These are phyloP conservation scores for Drosophila mayri DNA, from an alignment of 1,140 invertebrate species.

Conservation along the genomic window DNA sequence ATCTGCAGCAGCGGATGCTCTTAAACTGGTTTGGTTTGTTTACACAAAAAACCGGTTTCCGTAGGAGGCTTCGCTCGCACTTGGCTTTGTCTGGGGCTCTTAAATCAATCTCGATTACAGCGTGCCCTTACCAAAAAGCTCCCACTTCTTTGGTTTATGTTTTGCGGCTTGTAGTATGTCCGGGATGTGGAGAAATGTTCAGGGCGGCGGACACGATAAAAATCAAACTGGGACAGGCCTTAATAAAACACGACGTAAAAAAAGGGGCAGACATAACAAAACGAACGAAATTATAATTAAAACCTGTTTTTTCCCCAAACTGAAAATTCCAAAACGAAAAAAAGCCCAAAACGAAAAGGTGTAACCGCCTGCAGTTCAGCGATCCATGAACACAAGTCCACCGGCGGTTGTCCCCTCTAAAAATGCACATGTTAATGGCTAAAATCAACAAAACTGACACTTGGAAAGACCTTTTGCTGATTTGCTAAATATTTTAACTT, in stretches of 20 bases:
- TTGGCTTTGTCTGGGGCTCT: slow-evolving; percentile 49
- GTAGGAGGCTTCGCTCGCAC: slow-evolving; percentile 18
- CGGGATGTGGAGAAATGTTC: slow-evolving; percentile 70
- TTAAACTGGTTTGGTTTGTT: slow-evolving; percentile 69
- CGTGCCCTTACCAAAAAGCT: slow-evolving; percentile 27
- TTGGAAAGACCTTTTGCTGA: slow-evolving; percentile 5
- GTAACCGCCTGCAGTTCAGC: slow-evolving; percentile 56
- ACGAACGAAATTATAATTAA: slow-evolving; percentile 66
- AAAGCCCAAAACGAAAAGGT: slow-evolving; percentile 15
- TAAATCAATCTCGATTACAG: slow-evolving; percentile 72
- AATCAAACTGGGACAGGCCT: slow-evolving; percentile 75
- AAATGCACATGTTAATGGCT: slow-evolving; percentile 23
- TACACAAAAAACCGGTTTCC: slow-evolving; percentile 49
- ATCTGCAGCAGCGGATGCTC: slow-evolving; percentile 44
- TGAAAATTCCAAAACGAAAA: slow-evolving; percentile 29
- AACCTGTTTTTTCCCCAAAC: slow-evolving; percentile 69
- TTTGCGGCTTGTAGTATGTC: slow-evolving; percentile 47
- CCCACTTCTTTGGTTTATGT: slow-evolving; percentile 7
- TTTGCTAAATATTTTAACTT: neutral
- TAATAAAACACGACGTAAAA: slow-evolving; percentile 57
- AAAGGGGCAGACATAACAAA: slow-evolving; percentile 25
- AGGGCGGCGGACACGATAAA: slow-evolving; percentile 56
- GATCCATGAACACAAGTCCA: slow-evolving; percentile 57
- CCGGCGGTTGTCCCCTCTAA: slow-evolving; percentile 20
- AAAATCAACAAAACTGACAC: slow-evolving; percentile 20